Evolutionary conservation across 2,113 vertebrate genomes (phyloP).

Genomic region (Ammodytes marinus): DNA sequence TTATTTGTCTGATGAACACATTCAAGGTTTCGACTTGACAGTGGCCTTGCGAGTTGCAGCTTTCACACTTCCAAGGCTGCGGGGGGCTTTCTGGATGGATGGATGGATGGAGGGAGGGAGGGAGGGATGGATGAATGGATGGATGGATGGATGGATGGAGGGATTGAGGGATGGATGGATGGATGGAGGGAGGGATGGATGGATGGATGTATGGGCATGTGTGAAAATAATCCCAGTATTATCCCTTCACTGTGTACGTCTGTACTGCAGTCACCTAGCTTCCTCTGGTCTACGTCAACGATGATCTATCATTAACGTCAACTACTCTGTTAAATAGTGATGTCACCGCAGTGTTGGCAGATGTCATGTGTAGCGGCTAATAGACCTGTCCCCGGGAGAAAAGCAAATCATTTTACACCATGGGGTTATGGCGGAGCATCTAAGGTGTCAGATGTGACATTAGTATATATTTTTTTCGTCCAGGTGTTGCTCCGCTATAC

Average conservation of each 20-base stretch:
- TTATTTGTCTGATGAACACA: neutral
- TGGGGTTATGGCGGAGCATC: neutral
- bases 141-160: neutral
- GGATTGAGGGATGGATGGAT: neutral
- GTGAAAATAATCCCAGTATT: conserved; percentile 4
- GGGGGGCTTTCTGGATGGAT: neutral
- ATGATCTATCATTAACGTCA: conserved; percentile 4
- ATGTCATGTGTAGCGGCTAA: neutral
- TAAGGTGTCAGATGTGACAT: conserved; percentile 31
- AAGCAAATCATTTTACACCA: conserved; percentile 2
- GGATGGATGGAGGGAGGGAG: neutral
- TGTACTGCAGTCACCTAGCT: neutral
- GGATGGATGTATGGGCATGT: neutral
- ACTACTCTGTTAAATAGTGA: neutral
- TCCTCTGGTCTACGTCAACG: neutral
- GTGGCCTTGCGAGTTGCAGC: conserved; percentile 24
- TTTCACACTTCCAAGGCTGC: neutral
- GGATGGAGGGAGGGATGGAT: neutral
- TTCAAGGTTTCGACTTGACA: conserved; percentile 6
- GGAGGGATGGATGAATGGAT: neutral
- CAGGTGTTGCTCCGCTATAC: conserved; percentile 41
- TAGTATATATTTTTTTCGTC: neutral
- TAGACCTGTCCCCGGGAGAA: conserved; percentile 7
- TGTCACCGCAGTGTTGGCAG: conserved; percentile 1
- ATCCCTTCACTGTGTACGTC: neutral